Base-by-base conservation (phyloP, 2,797 vertebrate species). In the Tympanoctomys barrerae region DNA sequence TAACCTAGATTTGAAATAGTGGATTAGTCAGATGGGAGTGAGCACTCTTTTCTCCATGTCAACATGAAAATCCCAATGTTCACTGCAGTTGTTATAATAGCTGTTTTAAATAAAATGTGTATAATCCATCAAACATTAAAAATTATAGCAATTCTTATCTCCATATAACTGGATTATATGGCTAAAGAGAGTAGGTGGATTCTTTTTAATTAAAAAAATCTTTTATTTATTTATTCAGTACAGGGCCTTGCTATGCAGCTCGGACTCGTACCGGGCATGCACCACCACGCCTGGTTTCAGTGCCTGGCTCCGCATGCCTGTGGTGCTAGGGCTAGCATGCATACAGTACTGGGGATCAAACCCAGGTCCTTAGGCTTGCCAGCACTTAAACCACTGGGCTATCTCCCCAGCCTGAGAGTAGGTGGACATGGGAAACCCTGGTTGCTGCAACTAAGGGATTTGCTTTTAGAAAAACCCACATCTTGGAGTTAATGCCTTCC, bases 71-170 rank as follows among this genome's bases (percentile, higher is more conserved):
- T 28, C 62, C 64, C 22, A 81, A 26, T 24, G 52, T 80, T 97
- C 61, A 12, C 64, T 90, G 33, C 46, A 86, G 61, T 88, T 83
- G 62, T 93, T 87, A 52, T 94, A 94, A 95, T 78, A 95, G 91
- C 68, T 77, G 66, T 64, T 94, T 95, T 86, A 93, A 96, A 87
- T 89, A 89, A 92, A 95, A 94, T 84, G 78, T 93, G 7, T 36
- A 84, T 91, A 91, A 95, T 77, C 78, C 39, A 86, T 86, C 85
- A 91, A 90, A 94, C 89, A 83, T 9, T 4, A 88, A 95, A 90
- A 90, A 77, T 84, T 87, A 87, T 86, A 71, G 42, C 26, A 88
- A 42, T 49, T 79, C 52, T 77, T 59, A 54, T 62, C 28, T 84
- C 61, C 79, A 62, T 87, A 61, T 82, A 93, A 42, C 42, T 91